phyloP scores from a whole-genome alignment of 2,113 vertebrate genomes.

The Mystacornis crossleyi region DNA sequence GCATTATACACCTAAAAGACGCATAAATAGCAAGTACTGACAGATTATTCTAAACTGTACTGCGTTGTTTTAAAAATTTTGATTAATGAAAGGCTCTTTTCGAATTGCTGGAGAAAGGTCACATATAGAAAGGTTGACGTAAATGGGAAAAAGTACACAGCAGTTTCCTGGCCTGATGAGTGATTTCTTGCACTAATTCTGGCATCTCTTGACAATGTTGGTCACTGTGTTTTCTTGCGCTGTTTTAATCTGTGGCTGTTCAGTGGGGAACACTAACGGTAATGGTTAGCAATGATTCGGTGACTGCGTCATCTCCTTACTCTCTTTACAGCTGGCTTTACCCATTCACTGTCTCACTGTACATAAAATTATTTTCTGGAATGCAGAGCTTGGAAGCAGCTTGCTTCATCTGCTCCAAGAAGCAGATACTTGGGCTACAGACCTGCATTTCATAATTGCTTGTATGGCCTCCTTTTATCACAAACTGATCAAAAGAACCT shows the following conservation, averaged over 20 bases:
- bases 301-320: not conserved
- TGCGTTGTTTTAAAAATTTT: not conserved
- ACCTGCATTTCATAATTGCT: not conserved
- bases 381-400: not conserved
- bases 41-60: not conserved
- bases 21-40: not conserved
- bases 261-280: not conserved
- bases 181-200: not conserved
- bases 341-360: not conserved
- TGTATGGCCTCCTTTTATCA: not conserved
- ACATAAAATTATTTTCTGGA: not conserved
- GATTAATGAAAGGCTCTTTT: not conserved
- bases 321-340: not conserved
- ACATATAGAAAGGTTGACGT: rapidly evolving
- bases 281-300: not conserved
- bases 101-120: not conserved
- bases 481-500: not conserved
- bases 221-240: not conserved
- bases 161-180: not conserved
- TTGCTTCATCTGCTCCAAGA: not conserved
- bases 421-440: not conserved
- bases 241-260: not conserved
- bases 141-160: not conserved
- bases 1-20: not conserved
- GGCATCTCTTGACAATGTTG: not conserved